Conservation (phyloP, 2,113 vertebrate genomes). For the Bombycilla garrulus region DNA sequence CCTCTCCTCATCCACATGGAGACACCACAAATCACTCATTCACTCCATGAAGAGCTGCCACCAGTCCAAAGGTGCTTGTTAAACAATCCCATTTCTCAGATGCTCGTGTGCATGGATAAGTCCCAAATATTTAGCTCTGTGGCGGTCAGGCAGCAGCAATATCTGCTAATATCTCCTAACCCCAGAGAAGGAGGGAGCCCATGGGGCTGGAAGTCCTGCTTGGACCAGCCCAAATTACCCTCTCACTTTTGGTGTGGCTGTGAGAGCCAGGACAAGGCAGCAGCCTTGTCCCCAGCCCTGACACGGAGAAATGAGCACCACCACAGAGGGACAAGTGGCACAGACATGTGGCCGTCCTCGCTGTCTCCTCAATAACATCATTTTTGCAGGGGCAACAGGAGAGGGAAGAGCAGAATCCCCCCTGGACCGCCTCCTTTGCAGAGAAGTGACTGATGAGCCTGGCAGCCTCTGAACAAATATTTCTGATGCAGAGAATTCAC, state of each 20-base stretch:
- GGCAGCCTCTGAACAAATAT: conserved; percentile 63
- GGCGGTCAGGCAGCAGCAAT: background rate
- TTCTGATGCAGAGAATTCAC: conserved; percentile 42
- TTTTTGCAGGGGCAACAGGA: background rate
- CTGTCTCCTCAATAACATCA: background rate
- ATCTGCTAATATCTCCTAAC: background rate
- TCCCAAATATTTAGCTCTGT: background rate
- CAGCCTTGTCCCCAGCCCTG: background rate
- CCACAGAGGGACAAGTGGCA: background rate
- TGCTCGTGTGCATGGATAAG: background rate
- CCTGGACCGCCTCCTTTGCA: rapidly evolving
- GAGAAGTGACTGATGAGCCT: conserved; percentile 44
- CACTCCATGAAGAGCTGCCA: background rate
- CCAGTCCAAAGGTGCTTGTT: background rate
- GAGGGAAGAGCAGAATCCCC: background rate
- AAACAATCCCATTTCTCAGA: background rate
- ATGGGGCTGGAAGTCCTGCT: background rate
- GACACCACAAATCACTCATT: background rate
- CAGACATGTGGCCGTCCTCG: background rate
- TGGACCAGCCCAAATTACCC: background rate
- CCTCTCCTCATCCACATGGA: rapidly evolving
- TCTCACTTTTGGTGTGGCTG: rapidly evolving
- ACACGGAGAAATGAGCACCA: background rate
- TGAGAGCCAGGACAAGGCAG: background rate
- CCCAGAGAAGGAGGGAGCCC: background rate